A percentile compares a stretch with the other conserved stretches of the same genome.
Evolutionary conservation across 2,113 vertebrate species (phyloP).

Genomic region (Oplegnathus fasciatus): DNA sequence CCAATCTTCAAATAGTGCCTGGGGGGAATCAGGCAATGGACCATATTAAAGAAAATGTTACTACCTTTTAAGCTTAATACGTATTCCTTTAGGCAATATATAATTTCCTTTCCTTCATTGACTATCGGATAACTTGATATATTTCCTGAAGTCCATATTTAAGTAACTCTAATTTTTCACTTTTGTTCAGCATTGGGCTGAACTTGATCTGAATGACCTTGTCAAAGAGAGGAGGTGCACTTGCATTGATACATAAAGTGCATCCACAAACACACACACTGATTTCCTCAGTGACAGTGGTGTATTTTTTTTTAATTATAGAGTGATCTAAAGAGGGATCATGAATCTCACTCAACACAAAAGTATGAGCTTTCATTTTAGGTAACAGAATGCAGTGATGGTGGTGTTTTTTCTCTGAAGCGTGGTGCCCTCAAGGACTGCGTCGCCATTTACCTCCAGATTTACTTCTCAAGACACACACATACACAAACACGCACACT

Average conservation of each 20-base stretch:
- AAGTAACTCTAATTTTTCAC: conserved; percentile 2
- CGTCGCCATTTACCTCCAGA: neutral
- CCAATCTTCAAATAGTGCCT: conserved; percentile 1
- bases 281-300: neutral
- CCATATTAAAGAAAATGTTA: neutral
- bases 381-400: neutral
- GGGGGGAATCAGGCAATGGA: neutral
- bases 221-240: neutral
- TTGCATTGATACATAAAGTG: neutral
- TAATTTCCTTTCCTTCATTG: neutral
- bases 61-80: neutral
- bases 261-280: neutral
- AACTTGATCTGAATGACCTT: neutral
- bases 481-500: neutral
- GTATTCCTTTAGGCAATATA: neutral
- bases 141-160: neutral
- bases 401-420: neutral
- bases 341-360: neutral
- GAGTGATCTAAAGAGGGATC: neutral
- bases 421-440: neutral
- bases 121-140: neutral
- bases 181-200: neutral
- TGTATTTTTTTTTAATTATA: neutral
- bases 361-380: neutral
- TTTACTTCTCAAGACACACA: conserved; percentile 2